Conservation (phyloP, 2,888 invertebrate species). For the Ganaspis brasiliensis region DNA sequence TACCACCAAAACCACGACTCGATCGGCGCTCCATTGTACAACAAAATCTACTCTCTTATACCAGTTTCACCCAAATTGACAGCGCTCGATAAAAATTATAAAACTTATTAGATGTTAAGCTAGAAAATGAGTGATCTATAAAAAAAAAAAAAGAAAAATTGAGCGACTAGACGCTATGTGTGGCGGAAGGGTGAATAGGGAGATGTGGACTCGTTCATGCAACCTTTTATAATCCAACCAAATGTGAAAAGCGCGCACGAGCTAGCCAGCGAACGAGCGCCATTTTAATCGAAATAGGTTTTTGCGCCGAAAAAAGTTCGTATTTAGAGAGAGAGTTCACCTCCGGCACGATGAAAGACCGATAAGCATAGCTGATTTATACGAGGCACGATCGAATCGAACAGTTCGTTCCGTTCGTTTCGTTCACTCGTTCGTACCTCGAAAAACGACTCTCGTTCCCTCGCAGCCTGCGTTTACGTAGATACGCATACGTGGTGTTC, state of each 20-base stretch:
- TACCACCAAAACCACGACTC: too few relatives aligned
- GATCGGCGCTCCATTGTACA: too few relatives aligned
- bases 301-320: constrained; percentile 78
- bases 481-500: constrained; percentile 65
- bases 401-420: constrained; percentile 65
- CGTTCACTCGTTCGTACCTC: constrained; percentile 72
- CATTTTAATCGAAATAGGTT: constrained; percentile 80
- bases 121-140: too few relatives aligned
- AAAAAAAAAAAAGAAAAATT: too few relatives aligned
- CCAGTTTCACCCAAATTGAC: too few relatives aligned
- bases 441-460: constrained; percentile 75
- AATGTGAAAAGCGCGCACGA: constrained; percentile 75
- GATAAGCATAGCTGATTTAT: constrained; percentile 80
- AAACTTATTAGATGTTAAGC: too few relatives aligned
- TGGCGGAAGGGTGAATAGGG: constrained; percentile 56
- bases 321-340: constrained; percentile 80
- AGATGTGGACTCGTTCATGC: constrained; percentile 65
- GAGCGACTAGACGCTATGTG: neutral
- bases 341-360: constrained; percentile 79
- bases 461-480: constrained; percentile 72
- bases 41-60: too few relatives aligned
- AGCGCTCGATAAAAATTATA: too few relatives aligned
- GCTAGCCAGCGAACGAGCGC: constrained; percentile 64
- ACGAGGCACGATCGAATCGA: constrained; percentile 64
- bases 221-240: constrained; percentile 78